phyloP scores from a whole-genome alignment of 2,888 invertebrate genomes.

The Meandrusa payeni region DNA sequence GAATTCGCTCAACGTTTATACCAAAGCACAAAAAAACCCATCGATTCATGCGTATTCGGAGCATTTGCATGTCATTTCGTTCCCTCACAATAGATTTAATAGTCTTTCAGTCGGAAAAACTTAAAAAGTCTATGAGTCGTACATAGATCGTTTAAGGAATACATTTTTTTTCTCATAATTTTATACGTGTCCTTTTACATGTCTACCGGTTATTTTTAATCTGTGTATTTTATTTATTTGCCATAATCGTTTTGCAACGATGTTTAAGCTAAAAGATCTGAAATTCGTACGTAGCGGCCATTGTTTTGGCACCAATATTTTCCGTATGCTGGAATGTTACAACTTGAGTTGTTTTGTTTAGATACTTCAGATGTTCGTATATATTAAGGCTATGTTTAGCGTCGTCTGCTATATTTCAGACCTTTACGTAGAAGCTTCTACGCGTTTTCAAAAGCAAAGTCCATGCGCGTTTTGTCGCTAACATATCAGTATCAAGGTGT shows the following conservation, averaged over 20 bases:
- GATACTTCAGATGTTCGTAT: slow-evolving; percentile 12
- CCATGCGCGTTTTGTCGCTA: slow-evolving; percentile 20
- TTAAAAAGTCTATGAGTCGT: slow-evolving; percentile 65
- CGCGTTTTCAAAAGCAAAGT: slow-evolving; percentile 16
- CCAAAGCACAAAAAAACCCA: slow-evolving; percentile 80
- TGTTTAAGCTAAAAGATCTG: slow-evolving; percentile 51
- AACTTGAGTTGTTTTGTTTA: slow-evolving; percentile 17
- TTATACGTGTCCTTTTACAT: slow-evolving; percentile 22
- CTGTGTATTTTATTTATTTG: slow-evolving; percentile 7
- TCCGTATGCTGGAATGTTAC: slow-evolving; percentile 4
- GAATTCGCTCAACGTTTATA: slow-evolving; percentile 80
- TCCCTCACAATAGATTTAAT: slow-evolving; percentile 71
- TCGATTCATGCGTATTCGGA: slow-evolving; percentile 73
- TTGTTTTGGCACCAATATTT: slow-evolving; percentile 30
- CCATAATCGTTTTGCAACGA: slow-evolving; percentile 22
- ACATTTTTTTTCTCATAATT: slow-evolving; percentile 35
- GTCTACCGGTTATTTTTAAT: slow-evolving; percentile 33
- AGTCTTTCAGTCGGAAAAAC: slow-evolving; percentile 78
- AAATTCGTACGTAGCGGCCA: slow-evolving; percentile 40
- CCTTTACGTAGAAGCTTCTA: slow-evolving; percentile 24
- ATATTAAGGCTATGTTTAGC: slow-evolving; percentile 8
- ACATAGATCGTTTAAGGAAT: slow-evolving; percentile 45
- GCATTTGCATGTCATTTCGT: slow-evolving; percentile 63
- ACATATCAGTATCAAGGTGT: slow-evolving; percentile 40
- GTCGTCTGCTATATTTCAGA: slow-evolving; percentile 19